Evolutionary conservation across 2,888 invertebrate species (phyloP), one percentile per base, ranked within the genome.

Genomic region (Sminthurinus aureus): DNA sequence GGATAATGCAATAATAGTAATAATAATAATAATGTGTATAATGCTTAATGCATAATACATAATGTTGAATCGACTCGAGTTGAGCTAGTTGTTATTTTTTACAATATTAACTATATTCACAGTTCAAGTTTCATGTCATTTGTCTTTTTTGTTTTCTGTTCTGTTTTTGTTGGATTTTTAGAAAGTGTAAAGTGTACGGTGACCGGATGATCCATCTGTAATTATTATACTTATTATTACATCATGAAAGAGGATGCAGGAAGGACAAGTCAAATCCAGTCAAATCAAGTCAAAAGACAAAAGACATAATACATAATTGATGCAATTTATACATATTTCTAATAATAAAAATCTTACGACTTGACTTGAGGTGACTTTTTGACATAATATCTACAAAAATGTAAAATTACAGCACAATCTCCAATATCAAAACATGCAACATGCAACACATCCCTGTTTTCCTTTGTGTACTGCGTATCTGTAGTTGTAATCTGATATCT

Each of bases 61-160:
- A 38, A 38, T 38, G 38, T 6, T 38, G 3, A 38, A 38, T 38
- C 6, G 38, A 38, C 1, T 38, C 1, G 38, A 38, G 38, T 38
- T 38, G 38, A 38, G 38, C 38, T 38, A 38, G 38, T 38, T 38
- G 38, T 38, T 38, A 58, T 58, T 58, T 58, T 58, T 58, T 58
- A 58, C 58, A 13, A 58, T 58, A 18, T 58, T 58, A 15, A 58
- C 58, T 18, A 58, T 75, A 51, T 52, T 76, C 58, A 76, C 76
- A 76, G 76, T 76, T 76, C 76, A 76, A 76, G 76, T 76, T 76
- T 76, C 76, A 58, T 76, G 76, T 8, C 76, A 24, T 26, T 73
- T 69, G 24, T 58, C 58, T 18, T 58, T 13, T 58, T 13, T 52
- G 13, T 52, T 58, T 58, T 13, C 58, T 18, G 18, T 58, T 58